Base-by-base conservation (phyloP, 2,113 vertebrate species). In the Pteronura brasiliensis region DNA sequence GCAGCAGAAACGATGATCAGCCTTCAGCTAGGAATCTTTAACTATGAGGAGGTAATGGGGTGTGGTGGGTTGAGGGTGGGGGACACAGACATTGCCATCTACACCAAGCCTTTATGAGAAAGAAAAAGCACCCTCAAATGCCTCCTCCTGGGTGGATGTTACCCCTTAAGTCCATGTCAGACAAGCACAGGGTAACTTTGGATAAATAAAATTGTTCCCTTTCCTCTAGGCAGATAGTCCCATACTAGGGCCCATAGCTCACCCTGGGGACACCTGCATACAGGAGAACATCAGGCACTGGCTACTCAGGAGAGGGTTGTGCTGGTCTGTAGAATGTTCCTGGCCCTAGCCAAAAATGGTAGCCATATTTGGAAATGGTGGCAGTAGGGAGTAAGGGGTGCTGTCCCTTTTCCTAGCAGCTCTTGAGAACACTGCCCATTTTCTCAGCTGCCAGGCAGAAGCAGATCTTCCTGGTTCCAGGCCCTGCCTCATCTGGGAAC, bases 1-100 rank as follows among this genome's bases (percentile, higher is more conserved):
- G 99, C 99, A 0, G 99, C 99, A 83, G 99, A 99, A 98, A 99
- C 99, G 20, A 99, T 99, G 98, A 98, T 99, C 98, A 99, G 99
- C 97, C 99, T 99, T 97, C 99, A 99, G 98, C 98, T 99, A 83
- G 99, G 99, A 87, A 99, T 99, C 98, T 99, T 99, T 98, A 99
- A 99, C 98, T 99, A 99, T 0, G 99, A 99, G 61, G 99, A 99
- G 99, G 99, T 99, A 98, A 29, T 1, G 36, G 55, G 57, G 7
- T 18, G 20, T 39, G 27, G 42, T 13, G 4, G 3, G 5, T 49
- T 69, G 34, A 15, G 15, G 55, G 42, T 67, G 65, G 15, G 15
- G 55, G 34, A 61, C 9, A 2, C 3, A 52, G 57, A 21, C 18
- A 14, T 18, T 34, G n/a, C 49, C 6, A 27, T 12, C 14, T 34